A percentile compares a stretch with the other conserved stretches of the same genome.
These are phyloP conservation scores for Reticulitermes lucifugus DNA, from an alignment of 2,888 invertebrate genomes.

Conservation along the genomic window DNA sequence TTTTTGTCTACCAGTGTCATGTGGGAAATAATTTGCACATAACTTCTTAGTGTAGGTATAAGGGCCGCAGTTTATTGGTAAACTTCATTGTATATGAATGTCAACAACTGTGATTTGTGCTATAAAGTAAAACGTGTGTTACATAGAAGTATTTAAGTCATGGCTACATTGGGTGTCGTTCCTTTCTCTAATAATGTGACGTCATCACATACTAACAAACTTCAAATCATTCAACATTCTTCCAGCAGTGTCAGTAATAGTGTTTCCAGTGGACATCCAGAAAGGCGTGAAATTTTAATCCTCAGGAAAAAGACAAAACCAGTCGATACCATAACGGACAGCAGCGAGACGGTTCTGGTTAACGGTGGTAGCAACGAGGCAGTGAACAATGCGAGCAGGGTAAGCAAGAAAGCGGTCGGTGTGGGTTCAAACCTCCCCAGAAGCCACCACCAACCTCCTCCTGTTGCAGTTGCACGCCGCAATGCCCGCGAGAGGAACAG, in stretches of 20 bases:
- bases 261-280: conserved; percentile 54
- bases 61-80: neutral
- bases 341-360: neutral
- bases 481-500: conserved; percentile 94
- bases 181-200: conserved; percentile 57
- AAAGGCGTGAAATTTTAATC: conserved; percentile 68
- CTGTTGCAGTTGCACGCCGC: conserved; percentile 85
- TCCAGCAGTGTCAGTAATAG: neutral
- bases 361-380: too few relatives aligned
- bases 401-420: neutral
- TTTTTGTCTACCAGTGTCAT: neutral
- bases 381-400: neutral
- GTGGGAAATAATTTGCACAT: neutral
- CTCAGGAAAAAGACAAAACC: conserved; percentile 63
- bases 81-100: neutral
- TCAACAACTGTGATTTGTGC: neutral
- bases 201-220: conserved; percentile 63
- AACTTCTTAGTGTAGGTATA: neutral
- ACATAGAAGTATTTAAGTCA: conserved; percentile 55
- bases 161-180: conserved; percentile 71
- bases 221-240: conserved; percentile 73
- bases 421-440: neutral
- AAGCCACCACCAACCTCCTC: conserved; percentile 68
- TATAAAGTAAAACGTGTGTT: neutral
- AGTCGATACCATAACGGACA: neutral